Conservation (phyloP, 2,888 invertebrate species). For the Embidobia sp. region DNA sequence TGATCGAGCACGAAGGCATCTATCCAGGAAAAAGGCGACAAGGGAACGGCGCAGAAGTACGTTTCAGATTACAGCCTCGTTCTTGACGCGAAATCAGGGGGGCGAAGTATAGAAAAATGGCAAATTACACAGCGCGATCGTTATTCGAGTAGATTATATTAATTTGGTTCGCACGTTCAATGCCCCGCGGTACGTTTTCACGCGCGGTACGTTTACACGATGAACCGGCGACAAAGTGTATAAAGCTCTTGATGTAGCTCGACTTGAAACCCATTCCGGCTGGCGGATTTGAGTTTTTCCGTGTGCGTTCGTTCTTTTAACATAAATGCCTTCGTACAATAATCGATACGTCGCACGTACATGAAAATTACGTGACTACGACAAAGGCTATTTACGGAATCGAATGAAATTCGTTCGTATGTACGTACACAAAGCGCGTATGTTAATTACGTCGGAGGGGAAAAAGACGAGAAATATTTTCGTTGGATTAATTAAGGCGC, state of each 20-base stretch:
- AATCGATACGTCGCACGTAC: slow-evolving; percentile 52
- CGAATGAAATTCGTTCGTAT: slow-evolving; percentile 18
- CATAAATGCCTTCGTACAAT: slow-evolving; percentile 47
- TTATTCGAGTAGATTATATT: slow-evolving; percentile 33
- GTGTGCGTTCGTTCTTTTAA: slow-evolving; percentile 18
- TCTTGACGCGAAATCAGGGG: slow-evolving; percentile 9
- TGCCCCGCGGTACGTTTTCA: slow-evolving; percentile 22
- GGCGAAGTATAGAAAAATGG: slow-evolving; percentile 3
- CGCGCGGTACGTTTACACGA: slow-evolving; percentile 21
- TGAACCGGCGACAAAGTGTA: slow-evolving; percentile 32
- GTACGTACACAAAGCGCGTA: slow-evolving; percentile 10
- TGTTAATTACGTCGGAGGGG: slow-evolving; percentile 18
- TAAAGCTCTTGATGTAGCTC: slow-evolving; percentile 26
- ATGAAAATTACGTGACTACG: slow-evolving; percentile 46
- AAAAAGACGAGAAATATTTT: slow-evolving; percentile 30
- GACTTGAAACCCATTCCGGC: slow-evolving; percentile 17
- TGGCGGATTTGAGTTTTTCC: slow-evolving; percentile 29
- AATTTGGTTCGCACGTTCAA: slow-evolving; percentile 10
- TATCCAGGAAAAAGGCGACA: background rate
- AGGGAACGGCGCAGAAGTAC: too few species aligned
- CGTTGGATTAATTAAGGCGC: slow-evolving; percentile 31
- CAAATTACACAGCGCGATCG: slow-evolving; percentile 17
- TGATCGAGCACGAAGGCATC: slow-evolving; percentile 21
- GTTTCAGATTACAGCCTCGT: background rate
- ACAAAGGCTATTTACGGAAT: slow-evolving; percentile 46